Conservation (phyloP, 2,888 invertebrate genomes). For the Trichogramma evanescens region DNA sequence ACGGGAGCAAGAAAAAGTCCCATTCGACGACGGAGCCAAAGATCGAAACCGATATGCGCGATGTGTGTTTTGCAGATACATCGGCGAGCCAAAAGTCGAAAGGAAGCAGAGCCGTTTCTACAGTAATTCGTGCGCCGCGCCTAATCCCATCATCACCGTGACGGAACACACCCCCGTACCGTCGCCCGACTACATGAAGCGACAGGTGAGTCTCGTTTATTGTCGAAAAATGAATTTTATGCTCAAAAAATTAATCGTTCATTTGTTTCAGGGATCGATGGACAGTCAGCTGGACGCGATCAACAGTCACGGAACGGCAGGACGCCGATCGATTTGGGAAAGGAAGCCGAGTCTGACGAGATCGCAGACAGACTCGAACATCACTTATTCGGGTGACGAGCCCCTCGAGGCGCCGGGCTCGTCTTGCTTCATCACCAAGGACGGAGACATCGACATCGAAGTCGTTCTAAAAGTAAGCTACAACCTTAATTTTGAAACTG, state of each 20-base stretch:
- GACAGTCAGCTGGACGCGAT: slow-evolving; percentile 77
- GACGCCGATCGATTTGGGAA: slow-evolving; percentile 21
- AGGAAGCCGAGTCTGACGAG: slow-evolving; percentile 54
- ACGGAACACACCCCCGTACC: slow-evolving; percentile 93
- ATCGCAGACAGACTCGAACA: slow-evolving; percentile 88
- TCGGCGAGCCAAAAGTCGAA: slow-evolving; percentile 65
- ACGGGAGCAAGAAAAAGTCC: too few species aligned
- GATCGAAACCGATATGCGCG: too few species aligned
- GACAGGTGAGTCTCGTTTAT: slow-evolving; percentile 55
- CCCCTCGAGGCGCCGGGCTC: slow-evolving; percentile 84
- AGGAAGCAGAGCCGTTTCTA: slow-evolving; percentile 53
- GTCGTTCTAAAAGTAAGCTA: slow-evolving; percentile 70
- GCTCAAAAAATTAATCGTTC: background rate
- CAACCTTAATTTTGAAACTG: background rate
- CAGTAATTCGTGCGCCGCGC: slow-evolving; percentile 58
- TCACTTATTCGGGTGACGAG: slow-evolving; percentile 80
- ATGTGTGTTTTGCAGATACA: slow-evolving; percentile 52
- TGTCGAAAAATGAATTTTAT: background rate
- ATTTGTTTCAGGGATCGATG: slow-evolving; percentile 62
- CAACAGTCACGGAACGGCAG: slow-evolving; percentile 45
- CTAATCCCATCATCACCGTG: slow-evolving; percentile 93
- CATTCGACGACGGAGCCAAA: too few species aligned
- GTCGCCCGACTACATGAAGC: slow-evolving; percentile 76
- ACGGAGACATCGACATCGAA: slow-evolving; percentile 88
- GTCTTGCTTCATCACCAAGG: slow-evolving; percentile 84